Evolutionary conservation across 2,888 invertebrate genomes (phyloP), one percentile per base, ranked within the genome.

Genomic region (Falcaria lacertinaria): DNA sequence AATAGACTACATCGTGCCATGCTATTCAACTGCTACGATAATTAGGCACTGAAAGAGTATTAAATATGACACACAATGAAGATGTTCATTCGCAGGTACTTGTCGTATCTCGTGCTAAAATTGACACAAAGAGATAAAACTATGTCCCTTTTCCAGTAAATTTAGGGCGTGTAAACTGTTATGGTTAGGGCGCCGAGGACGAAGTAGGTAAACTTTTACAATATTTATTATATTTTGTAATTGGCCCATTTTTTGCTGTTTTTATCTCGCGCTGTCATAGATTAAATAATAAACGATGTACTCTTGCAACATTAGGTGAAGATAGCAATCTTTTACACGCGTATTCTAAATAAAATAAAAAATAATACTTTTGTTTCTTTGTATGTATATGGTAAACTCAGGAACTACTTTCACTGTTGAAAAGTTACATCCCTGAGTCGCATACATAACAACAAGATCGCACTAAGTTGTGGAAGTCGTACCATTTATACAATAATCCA

Each of bases 201-300:
- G 61, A 49, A 40, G 50, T 64, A 55, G 52, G 64, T 55, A 72
- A 69, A 73, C 69, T 74, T 70, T 70, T 62, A 78, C 80, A 80
- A 84, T 86, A 82, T 85, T 87, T 88, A 83, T 78, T 76, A 81
- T 79, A 86, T 88, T 85, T 85, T 81, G 86, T 79, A 86, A 86
- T 80, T 80, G 85, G 64, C 80, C 87, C 60, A 79, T 76, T 80
- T 63, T 50, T 50, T 45, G 41, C 54, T 45, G 45, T 62, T 66
- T n/a, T 68, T 73, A 76, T 74, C 75, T 71, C 42, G 52, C 47
- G 58, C 61, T 75, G 74, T 69, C 69, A 72, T 71, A 72, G 73
- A 74, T 73, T 72, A 70, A 73, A 69, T 70, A 72, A 69, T 70
- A 69, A 70, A 69, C 57, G 62, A 68, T 49, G 57, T 42, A 43